Base-by-base conservation (phyloP, 2,113 vertebrate genomes). In the Dipodomys merriami region DNA sequence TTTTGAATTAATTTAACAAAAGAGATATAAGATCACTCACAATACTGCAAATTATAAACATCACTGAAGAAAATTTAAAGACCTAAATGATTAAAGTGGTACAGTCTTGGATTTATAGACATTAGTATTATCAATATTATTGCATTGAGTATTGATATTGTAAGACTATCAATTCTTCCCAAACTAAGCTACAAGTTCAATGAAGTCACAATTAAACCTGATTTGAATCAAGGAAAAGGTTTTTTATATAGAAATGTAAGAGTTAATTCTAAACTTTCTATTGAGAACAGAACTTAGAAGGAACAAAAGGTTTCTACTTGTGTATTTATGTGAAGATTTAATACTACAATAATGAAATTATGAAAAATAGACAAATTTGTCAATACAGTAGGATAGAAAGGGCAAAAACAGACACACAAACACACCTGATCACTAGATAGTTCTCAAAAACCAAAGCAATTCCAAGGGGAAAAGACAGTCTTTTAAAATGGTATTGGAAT, bases 1-100 rank as follows among this genome's bases (percentile, higher is more conserved):
- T 64, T 53, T 77, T 25, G 57, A 79, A 93, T 85, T 93, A 88
- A 87, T 93, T 92, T 85, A 83, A 76, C 49, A 93, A 87, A 86
- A 84, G 19, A 64, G 62, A 13, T 68, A 2, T 5, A 84, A 91
- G 35, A 69, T 12, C 53, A 93, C 30, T 93, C 16, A 91, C 60
- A 90, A 71, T 81, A 73, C n/a, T 91, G 44, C 71, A 85, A 90
- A 39, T 81, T 86, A 65, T 39, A 85, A 87, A 82, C 68, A 91
- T 65, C 74, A 16, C 13, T 78, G 7, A 88, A 46, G 57, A 27
- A 94, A 92, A 81, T 33, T 64, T 49, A 92, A 81, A 85, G 16
- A 83, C 46, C 20, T 86, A 86, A 81, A 77, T 81, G 30, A 93
- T 82, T 83, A 29, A 93, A 93, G 44, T 92, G 1, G 29, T 74